These are phyloP conservation scores for Drosophila busckii DNA, from an alignment of 1,140 invertebrate species.

Conservation along the genomic window DNA sequence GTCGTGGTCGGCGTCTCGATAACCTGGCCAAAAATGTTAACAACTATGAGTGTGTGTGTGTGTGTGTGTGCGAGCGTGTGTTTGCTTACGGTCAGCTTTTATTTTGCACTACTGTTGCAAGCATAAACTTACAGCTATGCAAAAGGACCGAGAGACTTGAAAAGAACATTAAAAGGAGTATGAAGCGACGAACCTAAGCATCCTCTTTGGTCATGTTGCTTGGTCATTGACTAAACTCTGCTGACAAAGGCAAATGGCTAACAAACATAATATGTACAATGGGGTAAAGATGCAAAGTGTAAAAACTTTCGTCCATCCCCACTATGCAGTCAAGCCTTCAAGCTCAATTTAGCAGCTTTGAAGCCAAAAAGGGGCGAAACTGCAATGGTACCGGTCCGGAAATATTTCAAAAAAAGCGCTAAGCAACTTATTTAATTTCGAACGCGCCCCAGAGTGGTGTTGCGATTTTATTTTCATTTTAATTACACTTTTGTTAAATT, in stretches of 20 bases:
- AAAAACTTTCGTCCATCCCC: no score
- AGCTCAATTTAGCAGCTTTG: no score
- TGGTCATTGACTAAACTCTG: no score
- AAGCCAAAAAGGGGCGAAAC: no score
- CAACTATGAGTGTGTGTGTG: conserved; percentile 22
- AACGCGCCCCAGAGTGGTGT: conserved; percentile 7
- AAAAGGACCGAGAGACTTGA: conserved; percentile 15
- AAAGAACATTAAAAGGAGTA: conserved; percentile 6
- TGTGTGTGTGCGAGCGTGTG: no score
- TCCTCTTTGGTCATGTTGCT: conserved; percentile 17
- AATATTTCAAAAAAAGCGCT: no score
- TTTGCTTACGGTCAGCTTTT: conserved; percentile 8
- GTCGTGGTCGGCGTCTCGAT: conserved; percentile 18
- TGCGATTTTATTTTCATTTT: conserved; percentile 29
- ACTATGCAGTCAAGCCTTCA: no score
- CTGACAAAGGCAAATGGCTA: no score
- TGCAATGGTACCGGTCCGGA: no score
- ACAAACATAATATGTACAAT: no score
- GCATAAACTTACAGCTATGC: conserved; percentile 10
- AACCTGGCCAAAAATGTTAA: conserved; percentile 39
- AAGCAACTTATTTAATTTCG: conserved; percentile 35
- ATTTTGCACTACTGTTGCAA: conserved; percentile 25
- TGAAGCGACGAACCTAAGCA: conserved; percentile 7
- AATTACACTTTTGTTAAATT: conserved; percentile 34
- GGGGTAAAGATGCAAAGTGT: no score